Percentiles rank a stretch among this genome's conserved stretches.
phyloP scores from a whole-genome alignment of 2,888 invertebrate genomes.

The Mesorhabditis spiculigera region DNA sequence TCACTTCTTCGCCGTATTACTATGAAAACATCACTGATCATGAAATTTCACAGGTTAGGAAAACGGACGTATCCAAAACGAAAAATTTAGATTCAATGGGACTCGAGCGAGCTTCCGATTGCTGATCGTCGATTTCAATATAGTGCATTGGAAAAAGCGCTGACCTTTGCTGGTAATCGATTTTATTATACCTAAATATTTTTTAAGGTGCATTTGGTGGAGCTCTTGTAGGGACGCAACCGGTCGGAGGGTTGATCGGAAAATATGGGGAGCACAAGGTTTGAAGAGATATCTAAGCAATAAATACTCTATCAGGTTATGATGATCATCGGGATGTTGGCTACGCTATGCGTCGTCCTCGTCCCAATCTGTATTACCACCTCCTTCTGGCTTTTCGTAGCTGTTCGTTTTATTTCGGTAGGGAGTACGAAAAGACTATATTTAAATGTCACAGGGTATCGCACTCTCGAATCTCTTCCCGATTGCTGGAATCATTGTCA shows the following conservation, averaged over 20 bases:
- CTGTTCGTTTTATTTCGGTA: slow-evolving; percentile 23
- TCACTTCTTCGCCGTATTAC: slow-evolving; percentile 33
- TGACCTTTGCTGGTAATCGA: slow-evolving; percentile 29
- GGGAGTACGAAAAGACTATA: slow-evolving; percentile 7
- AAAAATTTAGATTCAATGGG: slow-evolving; percentile 23
- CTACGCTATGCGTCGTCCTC: slow-evolving; percentile 24
- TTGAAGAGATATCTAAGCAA: neutral
- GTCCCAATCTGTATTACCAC: slow-evolving; percentile 26
- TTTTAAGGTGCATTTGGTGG: slow-evolving; percentile 28
- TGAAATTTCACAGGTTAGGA: neutral
- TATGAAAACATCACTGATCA: slow-evolving; percentile 17
- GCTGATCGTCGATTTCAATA: slow-evolving; percentile 34
- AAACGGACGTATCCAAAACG: too few species aligned
- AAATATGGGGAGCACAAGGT: slow-evolving; percentile 31
- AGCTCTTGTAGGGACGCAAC: slow-evolving; percentile 31
- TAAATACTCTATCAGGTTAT: slow-evolving; percentile 20
- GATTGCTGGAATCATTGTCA: slow-evolving; percentile 37
- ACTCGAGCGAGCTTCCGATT: slow-evolving; percentile 26
- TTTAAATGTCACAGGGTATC: slow-evolving; percentile 29
- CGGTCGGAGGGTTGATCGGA: slow-evolving; percentile 23
- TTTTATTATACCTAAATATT: too few species aligned
- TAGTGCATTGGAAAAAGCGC: slow-evolving; percentile 27
- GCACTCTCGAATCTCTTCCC: slow-evolving; percentile 43
- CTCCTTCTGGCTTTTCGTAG: slow-evolving; percentile 28
- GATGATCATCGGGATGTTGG: slow-evolving; percentile 24